phyloP scores from a whole-genome alignment of 1,140 invertebrate species.

The Ceratina australensis region DNA sequence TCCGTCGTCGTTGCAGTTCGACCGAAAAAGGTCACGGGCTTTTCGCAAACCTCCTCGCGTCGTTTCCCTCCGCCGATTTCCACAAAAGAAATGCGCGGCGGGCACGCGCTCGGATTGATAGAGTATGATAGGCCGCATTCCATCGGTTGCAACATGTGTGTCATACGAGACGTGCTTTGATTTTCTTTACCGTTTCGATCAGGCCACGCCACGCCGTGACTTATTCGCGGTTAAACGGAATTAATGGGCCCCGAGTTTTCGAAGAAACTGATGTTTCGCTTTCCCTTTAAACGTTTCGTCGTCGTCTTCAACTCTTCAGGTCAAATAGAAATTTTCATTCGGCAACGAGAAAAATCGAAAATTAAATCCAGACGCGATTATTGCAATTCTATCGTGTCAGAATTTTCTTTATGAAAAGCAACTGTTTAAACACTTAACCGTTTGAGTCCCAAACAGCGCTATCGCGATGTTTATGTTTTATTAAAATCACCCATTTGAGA shows the following conservation, averaged over 20 bases:
- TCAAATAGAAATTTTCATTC: no score
- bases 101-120: conserved; percentile 66
- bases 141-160: conserved; percentile 77
- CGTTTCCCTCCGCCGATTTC: conserved; percentile 46
- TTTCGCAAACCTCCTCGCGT: conserved; percentile 35
- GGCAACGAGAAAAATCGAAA: no score
- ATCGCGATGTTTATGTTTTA: no score
- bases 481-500: no score
- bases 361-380: no score
- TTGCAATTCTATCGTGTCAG: no score
- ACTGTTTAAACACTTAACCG: no score
- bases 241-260: conserved; percentile 36
- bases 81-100: conserved; percentile 67
- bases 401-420: no score
- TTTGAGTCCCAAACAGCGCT: no score
- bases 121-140: conserved; percentile 75
- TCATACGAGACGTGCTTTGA: conserved; percentile 78
- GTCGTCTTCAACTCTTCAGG: not conserved
- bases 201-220: conserved; percentile 66
- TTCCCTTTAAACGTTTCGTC: not conserved
- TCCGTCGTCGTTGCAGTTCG: conserved; percentile 16
- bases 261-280: not conserved
- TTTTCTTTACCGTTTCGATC: conserved; percentile 72
- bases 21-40: conserved; percentile 45
- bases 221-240: conserved; percentile 60